Evolutionary conservation across 2,888 invertebrate species (phyloP).

Genomic region (Parochlus steinenii): DNA sequence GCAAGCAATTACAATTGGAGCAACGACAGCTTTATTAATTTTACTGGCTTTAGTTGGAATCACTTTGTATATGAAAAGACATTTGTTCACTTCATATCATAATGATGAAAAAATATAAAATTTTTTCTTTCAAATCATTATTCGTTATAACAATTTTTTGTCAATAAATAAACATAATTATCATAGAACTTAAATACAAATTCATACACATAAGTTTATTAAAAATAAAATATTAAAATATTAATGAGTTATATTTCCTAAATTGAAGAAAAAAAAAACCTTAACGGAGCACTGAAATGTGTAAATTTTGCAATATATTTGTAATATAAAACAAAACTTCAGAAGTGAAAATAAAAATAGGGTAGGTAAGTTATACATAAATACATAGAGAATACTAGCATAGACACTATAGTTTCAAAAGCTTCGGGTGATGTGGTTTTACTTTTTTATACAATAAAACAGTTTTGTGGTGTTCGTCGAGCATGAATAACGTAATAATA

Average conservation of each 20-base stretch:
- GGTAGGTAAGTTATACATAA: too few relatives aligned
- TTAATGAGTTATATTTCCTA: neutral
- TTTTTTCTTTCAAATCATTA: neutral
- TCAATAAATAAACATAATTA: neutral
- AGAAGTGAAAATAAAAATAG: too few relatives aligned
- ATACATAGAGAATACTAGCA: too few relatives aligned
- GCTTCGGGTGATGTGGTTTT: too few relatives aligned
- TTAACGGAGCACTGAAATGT: neutral
- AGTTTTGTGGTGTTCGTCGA: too few relatives aligned
- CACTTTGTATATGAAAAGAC: slow-evolving; percentile 33
- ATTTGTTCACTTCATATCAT: slow-evolving; percentile 1
- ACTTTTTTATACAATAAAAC: too few relatives aligned
- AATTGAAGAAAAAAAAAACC: neutral
- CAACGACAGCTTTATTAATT: slow-evolving; percentile 50
- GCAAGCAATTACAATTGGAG: slow-evolving; percentile 52
- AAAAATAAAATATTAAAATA: too few relatives aligned
- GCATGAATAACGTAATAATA: too few relatives aligned
- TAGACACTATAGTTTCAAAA: too few relatives aligned
- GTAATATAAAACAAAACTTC: too few relatives aligned
- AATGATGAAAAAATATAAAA: slow-evolving; percentile 7
- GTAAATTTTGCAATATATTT: too few relatives aligned
- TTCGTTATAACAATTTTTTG: neutral
- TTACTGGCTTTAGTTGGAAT: slow-evolving; percentile 45
- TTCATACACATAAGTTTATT: neutral
- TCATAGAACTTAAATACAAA: neutral